These are phyloP conservation scores for Eutolmus rufibarbis DNA, from an alignment of 2,888 invertebrate genomes.

Conservation along the genomic window DNA sequence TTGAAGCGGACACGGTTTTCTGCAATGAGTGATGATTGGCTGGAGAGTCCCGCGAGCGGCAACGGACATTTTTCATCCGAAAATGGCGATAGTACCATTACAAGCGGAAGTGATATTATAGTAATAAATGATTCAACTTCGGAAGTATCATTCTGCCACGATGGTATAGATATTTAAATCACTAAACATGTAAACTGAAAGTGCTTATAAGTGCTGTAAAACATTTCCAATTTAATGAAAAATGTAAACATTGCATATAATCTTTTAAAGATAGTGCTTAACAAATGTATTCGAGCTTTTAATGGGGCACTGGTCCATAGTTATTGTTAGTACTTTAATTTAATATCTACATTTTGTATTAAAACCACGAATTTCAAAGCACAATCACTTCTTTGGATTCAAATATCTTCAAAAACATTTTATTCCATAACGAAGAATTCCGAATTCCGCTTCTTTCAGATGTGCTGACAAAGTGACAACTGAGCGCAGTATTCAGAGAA, in stretches of 20 bases:
- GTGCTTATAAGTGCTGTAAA: neutral
- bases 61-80: neutral
- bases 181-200: neutral
- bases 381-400: neutral
- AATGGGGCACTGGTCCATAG: neutral
- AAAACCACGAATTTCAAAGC: neutral
- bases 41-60: neutral
- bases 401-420: neutral
- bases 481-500: neutral
- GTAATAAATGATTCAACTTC: slow-evolving; percentile 34
- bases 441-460: neutral
- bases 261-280: neutral
- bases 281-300: neutral
- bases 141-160: neutral
- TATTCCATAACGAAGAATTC: neutral
- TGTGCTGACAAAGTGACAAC: neutral
- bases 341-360: neutral
- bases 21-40: neutral
- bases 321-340: neutral
- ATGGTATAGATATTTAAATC: neutral
- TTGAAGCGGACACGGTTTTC: neutral
- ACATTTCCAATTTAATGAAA: neutral
- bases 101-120: neutral
- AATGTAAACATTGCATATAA: neutral
- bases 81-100: neutral